These are phyloP conservation scores for Gymnodraco acuticeps DNA, from an alignment of 2,797 vertebrate species.

Conservation along the genomic window DNA sequence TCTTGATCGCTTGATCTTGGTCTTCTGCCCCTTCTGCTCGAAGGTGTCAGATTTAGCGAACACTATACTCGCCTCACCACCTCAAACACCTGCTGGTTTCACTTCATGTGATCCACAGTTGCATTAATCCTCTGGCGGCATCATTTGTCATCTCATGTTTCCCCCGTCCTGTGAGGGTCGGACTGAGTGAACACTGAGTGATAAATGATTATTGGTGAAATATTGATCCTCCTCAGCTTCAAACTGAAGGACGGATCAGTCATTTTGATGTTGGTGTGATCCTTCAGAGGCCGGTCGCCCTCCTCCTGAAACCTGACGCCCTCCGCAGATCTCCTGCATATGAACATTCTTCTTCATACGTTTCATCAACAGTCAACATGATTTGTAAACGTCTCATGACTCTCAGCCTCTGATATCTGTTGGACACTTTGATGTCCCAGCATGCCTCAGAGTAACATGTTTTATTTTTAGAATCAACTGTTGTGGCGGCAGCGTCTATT, in stretches of 20 bases:
- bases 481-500: not conserved
- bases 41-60: not conserved
- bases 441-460: not conserved
- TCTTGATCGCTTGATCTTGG: no score
- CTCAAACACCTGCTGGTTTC: slow-evolving; percentile 29
- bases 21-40: no score
- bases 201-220: slow-evolving; percentile 59
- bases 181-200: slow-evolving; percentile 42
- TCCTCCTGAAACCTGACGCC: slow-evolving; percentile 52
- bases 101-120: slow-evolving; percentile 21
- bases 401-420: slow-evolving; percentile 5
- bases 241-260: slow-evolving; percentile 55
- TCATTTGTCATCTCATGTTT: slow-evolving; percentile 58
- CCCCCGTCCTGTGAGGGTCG: slow-evolving; percentile 5
- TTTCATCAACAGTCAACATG: slow-evolving; percentile 10
- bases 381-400: slow-evolving; percentile 19
- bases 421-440: not conserved
- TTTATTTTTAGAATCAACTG: slow-evolving; percentile 31
- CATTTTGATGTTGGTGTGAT: slow-evolving; percentile 55
- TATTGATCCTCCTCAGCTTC: slow-evolving; percentile 62
- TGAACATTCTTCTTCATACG: not conserved
- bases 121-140: slow-evolving; percentile 18
- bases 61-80: fast-evolving
- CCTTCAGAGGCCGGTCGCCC: slow-evolving; percentile 43
- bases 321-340: slow-evolving; percentile 6